Evolutionary conservation across 2,113 vertebrate genomes (phyloP).

Genomic region (Cyrtonyx montezumae): DNA sequence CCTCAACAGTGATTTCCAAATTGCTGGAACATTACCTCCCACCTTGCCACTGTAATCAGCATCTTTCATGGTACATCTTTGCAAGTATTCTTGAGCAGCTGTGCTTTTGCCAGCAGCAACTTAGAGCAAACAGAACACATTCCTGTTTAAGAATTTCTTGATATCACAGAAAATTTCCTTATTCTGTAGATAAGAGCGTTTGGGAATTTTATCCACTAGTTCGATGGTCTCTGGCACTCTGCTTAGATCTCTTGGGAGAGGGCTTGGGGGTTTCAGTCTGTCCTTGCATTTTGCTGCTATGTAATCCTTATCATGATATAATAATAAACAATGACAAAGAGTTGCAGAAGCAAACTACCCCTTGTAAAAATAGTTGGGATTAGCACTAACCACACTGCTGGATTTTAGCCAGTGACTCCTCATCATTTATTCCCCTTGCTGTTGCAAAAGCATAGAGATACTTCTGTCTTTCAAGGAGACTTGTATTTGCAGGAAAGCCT

Average conservation of each 20-base stretch:
- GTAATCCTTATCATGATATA: background rate
- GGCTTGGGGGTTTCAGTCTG: background rate
- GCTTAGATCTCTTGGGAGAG: background rate
- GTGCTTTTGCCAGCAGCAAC: background rate
- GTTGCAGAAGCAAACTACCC: background rate
- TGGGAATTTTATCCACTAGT: background rate
- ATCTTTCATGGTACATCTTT: background rate
- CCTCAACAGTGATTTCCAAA: conserved; percentile 48
- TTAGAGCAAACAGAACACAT: background rate
- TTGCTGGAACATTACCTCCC: conserved; percentile 58
- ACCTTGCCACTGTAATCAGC: background rate
- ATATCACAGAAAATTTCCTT: background rate
- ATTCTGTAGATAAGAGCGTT: background rate
- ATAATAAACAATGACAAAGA: background rate
- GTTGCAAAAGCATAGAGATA: background rate
- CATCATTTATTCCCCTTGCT: background rate
- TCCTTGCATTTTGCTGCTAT: background rate
- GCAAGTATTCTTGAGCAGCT: background rate
- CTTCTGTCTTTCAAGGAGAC: conserved; percentile 12
- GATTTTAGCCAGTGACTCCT: conserved; percentile 33
- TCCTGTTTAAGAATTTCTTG: background rate
- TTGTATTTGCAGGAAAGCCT: conserved; percentile 36
- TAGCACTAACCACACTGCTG: conserved; percentile 25
- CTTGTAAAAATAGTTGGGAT: background rate
- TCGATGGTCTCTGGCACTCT: background rate